Base-by-base conservation (phyloP, 2,888 invertebrate genomes). In the Drosophila dives region DNA sequence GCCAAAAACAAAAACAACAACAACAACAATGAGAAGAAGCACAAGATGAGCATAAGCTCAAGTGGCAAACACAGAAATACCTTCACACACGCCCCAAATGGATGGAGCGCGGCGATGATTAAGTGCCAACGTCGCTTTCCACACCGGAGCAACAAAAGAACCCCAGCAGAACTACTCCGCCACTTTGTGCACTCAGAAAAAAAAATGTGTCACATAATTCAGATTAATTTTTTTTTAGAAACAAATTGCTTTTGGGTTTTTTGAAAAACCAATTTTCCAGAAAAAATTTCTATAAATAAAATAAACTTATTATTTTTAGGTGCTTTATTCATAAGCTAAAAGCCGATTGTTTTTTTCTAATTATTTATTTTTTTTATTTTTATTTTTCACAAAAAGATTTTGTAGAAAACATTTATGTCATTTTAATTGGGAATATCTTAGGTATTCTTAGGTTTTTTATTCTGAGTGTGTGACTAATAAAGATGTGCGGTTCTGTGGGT, bases 111-210 rank as follows among this genome's bases (percentile, higher is more conserved):
- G 72, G 64, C 79, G 68, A 90, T 88, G 85, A 85, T 85, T 90
- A 90, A 90, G 83, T 80, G 75, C 72, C 72, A 73, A 88, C 89
- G 75, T 84, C 62, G 51, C 38, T 38, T 38, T 38, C n/a, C 72
- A 72, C 55, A 59, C 40, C 38, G 45, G 29, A 61, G 79, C 45
- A 51, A 20, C 38, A 36, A 20, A 33, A 45, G 65, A 60, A 70
- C 59, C 64, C 45, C 23, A 33, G 40, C 45, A 51, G 55, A 51
- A 62, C 49, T 33, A 20, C 29, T 17, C 56, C 23, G 15, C 5
- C n/a, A 42, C 20, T 6, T 15, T 3, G 38, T 56, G 40, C 56
- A 56, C 56, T 56, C n/a, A 20, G n/a, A 10, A 12, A 56, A 56
- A 56, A 56, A 20, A 7, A 32, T 15, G 20, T 36, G 11, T 3